phyloP scores from a whole-genome alignment of 2,888 invertebrate genomes.

The Noctua pronuba region DNA sequence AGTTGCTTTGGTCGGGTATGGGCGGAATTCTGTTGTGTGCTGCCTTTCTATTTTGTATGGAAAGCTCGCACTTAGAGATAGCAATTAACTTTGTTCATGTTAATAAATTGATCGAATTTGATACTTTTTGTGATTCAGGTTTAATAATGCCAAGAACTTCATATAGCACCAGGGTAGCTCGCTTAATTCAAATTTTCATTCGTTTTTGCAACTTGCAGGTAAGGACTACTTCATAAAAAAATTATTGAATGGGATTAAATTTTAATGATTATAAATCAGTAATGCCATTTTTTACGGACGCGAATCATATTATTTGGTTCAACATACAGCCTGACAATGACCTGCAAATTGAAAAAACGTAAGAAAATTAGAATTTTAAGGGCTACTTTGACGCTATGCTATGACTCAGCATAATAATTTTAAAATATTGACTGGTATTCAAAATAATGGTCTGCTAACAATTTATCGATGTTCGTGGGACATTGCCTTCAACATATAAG shows the following conservation, averaged over 20 bases:
- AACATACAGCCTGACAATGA: no score
- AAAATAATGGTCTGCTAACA: neutral
- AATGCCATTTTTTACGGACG: no score
- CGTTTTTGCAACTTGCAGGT: no score
- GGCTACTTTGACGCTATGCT: neutral
- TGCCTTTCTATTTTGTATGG: slow-evolving; percentile 42
- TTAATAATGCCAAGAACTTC: neutral
- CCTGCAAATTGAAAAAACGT: no score
- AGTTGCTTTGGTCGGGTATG: slow-evolving; percentile 40
- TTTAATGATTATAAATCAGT: no score
- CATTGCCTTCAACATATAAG: neutral
- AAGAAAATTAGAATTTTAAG: no score
- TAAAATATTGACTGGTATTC: neutral
- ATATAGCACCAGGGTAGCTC: no score
- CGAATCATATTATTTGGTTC: no score
- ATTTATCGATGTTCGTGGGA: neutral
- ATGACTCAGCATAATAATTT: neutral
- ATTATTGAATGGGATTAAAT: no score
- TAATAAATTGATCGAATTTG: neutral
- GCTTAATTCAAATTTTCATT: no score
- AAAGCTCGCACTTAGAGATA: slow-evolving; percentile 8
- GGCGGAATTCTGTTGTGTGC: slow-evolving; percentile 18
- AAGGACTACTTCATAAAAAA: no score
- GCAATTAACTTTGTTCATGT: neutral
- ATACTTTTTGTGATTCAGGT: neutral